Conservation (phyloP, 2,797 vertebrate species). For the Cyprinella venusta region DNA sequence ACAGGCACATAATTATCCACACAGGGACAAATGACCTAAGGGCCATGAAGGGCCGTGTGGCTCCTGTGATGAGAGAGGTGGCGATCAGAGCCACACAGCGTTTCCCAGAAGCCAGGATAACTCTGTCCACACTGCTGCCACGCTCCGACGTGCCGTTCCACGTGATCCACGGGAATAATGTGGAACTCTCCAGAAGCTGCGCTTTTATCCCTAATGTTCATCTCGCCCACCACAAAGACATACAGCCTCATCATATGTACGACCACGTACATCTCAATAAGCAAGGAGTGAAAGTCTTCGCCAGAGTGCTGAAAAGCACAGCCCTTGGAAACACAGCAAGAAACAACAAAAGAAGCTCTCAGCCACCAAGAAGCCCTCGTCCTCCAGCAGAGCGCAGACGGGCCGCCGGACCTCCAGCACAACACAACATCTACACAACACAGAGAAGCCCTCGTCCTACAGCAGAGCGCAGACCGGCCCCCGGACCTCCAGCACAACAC, state of each 20-base stretch:
- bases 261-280: too few relatives aligned
- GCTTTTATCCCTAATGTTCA: slow-evolving; percentile 19
- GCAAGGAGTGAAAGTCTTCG: too few relatives aligned
- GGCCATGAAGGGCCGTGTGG: not conserved
- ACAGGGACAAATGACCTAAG: too few relatives aligned
- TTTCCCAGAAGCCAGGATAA: slow-evolving; percentile 17
- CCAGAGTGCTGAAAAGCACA: not conserved
- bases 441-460: not conserved
- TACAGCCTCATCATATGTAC: not conserved
- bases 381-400: too few relatives aligned
- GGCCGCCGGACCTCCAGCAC: too few relatives aligned
- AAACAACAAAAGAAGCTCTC: not conserved
- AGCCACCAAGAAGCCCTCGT: not conserved
- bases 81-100: slow-evolving; percentile 21
- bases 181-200: slow-evolving; percentile 36
- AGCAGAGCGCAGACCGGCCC: not conserved
- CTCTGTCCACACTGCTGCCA: slow-evolving; percentile 23
- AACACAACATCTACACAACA: too few relatives aligned
- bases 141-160: not conserved
- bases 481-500: not conserved
- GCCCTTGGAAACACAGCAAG: slow-evolving; percentile 2
- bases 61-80: slow-evolving; percentile 3
- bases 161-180: slow-evolving; percentile 29
- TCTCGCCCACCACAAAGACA: slow-evolving; percentile 17
- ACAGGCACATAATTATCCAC: too few relatives aligned